Evolutionary conservation across 2,113 vertebrate species (phyloP).

Genomic region (Cynocephalus volans): DNA sequence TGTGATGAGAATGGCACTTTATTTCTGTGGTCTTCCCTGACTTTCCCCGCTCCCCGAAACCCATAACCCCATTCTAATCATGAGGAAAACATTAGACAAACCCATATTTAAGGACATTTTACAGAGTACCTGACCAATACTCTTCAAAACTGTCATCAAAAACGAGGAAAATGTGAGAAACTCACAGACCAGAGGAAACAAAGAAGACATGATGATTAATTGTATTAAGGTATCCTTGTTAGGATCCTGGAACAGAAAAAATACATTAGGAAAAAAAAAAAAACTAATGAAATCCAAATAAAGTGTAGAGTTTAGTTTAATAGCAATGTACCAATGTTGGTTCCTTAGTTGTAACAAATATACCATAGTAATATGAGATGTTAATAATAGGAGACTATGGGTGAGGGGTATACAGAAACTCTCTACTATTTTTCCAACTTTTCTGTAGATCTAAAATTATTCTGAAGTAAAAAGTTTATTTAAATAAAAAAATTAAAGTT

Average conservation of each 20-base stretch:
- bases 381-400: conserved; percentile 42
- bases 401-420: not conserved
- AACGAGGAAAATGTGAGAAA: conserved; percentile 43
- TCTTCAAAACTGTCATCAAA: conserved; percentile 26
- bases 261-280: not conserved
- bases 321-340: not conserved
- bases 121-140: not conserved
- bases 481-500: conserved; percentile 38
- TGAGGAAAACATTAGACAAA: conserved; percentile 26
- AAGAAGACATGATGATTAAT: conserved; percentile 22
- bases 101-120: conserved; percentile 34
- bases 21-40: not conserved
- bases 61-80: conserved; percentile 20
- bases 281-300: conserved; percentile 49
- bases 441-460: not conserved
- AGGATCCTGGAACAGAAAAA: conserved; percentile 25
- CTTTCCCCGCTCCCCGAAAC: not conserved
- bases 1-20: conserved; percentile 1
- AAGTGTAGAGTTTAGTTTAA: conserved; percentile 57
- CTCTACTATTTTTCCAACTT: conserved; percentile 40
- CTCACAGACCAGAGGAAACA: not conserved
- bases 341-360: not conserved
- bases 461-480: conserved; percentile 30
- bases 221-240: conserved; percentile 17
- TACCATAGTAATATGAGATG: not conserved